These are phyloP conservation scores for Bombycilla garrulus DNA, from an alignment of 2,113 vertebrate genomes.

Conservation along the genomic window DNA sequence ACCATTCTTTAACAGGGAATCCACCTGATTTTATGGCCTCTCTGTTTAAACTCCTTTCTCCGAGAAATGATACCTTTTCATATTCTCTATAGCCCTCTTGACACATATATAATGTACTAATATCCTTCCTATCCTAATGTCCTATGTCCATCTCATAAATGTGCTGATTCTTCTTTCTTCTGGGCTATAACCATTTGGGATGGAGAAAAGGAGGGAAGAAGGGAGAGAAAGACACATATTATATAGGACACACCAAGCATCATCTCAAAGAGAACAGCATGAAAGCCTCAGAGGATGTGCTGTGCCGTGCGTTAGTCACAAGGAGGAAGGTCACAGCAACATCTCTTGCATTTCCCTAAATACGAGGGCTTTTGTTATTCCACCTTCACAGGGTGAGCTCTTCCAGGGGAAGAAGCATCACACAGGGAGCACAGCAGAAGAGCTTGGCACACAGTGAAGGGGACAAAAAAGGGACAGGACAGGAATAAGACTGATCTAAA, in stretches of 20 bases:
- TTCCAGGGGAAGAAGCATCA: not conserved
- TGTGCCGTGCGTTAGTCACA: not conserved
- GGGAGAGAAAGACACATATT: not conserved
- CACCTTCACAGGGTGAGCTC: not conserved
- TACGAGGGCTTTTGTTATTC: constrained; percentile 4
- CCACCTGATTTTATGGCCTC: not conserved
- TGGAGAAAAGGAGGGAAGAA: not conserved
- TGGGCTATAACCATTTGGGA: not conserved
- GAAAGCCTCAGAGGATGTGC: not conserved
- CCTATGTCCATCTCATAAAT: not conserved
- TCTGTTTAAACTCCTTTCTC: not conserved
- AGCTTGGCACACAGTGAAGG: not conserved
- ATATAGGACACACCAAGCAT: not conserved
- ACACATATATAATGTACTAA: not conserved
- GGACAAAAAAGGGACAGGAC: not conserved
- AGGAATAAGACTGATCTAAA: not conserved
- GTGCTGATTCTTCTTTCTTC: not conserved
- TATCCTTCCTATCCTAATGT: not conserved
- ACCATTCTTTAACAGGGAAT: not conserved
- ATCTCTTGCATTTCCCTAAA: not conserved
- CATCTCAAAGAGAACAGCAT: not conserved
- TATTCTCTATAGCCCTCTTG: not conserved
- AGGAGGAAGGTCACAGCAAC: constrained; percentile 4
- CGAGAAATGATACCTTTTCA: not conserved
- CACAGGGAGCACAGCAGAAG: not conserved